phyloP scores from a whole-genome alignment of 2,888 invertebrate species.

The Dryobota labecula region DNA sequence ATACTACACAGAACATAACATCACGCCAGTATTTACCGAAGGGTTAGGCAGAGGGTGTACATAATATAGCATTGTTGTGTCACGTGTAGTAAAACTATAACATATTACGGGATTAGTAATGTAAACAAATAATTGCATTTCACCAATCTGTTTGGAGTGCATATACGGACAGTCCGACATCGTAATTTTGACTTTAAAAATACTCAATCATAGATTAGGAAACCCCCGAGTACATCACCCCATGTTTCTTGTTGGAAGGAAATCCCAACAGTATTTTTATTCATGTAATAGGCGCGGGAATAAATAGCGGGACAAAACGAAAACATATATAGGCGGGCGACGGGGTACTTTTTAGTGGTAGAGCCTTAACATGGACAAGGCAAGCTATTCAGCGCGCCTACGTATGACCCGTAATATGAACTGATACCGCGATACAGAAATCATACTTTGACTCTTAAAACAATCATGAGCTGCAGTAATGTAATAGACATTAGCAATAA shows the following conservation, averaged over 20 bases:
- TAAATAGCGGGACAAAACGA: conserved; percentile 10
- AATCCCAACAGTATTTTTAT: conserved; percentile 5
- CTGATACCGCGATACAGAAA: conserved; percentile 11
- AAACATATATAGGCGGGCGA: conserved; percentile 20
- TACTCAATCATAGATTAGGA: conserved; percentile 14
- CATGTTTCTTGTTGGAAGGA: not conserved
- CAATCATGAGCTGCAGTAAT: conserved; percentile 11
- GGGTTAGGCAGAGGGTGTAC: not conserved
- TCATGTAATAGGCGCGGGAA: not conserved
- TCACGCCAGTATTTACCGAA: not conserved
- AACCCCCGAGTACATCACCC: conserved; percentile 3
- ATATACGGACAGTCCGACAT: not conserved
- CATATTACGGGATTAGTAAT: conserved; percentile 13
- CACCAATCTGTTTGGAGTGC: conserved; percentile 19
- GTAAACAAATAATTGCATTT: conserved; percentile 26
- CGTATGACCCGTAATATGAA: conserved; percentile 17
- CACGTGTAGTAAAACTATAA: conserved; percentile 1
- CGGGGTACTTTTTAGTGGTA: conserved; percentile 3
- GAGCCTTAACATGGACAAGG: not conserved
- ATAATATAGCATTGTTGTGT: not conserved
- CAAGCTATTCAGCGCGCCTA: conserved; percentile 18
- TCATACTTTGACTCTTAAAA: conserved; percentile 11
- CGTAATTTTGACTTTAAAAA: conserved; percentile 14
- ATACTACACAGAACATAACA: not conserved
- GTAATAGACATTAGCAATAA: conserved; percentile 4